Evolutionary conservation across 2,888 invertebrate species (phyloP).

Genomic region (Podabrus alpinus): DNA sequence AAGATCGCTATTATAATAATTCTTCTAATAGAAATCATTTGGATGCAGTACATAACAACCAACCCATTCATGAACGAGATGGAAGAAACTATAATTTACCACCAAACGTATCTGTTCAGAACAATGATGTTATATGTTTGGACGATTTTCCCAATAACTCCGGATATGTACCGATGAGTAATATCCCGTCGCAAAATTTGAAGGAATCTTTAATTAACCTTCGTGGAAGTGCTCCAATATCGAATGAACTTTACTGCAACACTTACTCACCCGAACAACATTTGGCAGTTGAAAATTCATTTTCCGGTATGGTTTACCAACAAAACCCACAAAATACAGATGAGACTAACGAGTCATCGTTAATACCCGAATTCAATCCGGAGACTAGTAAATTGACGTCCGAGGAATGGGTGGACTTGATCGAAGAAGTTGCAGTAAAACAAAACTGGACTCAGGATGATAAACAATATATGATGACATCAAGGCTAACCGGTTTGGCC

Average conservation of each 20-base stretch:
- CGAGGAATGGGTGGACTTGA: slow-evolving; percentile 32
- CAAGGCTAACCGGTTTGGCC: slow-evolving; percentile 36
- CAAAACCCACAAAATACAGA: not conserved
- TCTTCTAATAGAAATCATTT: not conserved
- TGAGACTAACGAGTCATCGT: not conserved
- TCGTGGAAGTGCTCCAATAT: not conserved
- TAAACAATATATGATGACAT: slow-evolving; percentile 37
- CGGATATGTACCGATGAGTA: not conserved
- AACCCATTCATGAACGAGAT: too few relatives aligned
- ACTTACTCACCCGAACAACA: not conserved
- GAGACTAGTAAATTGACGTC: slow-evolving; percentile 32
- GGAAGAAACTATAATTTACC: not conserved
- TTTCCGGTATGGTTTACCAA: not conserved
- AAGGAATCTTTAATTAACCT: not conserved
- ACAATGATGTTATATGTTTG: not conserved
- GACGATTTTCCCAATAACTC: not conserved
- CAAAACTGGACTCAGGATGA: slow-evolving; percentile 36
- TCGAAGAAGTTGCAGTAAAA: slow-evolving; percentile 33
- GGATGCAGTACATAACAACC: not conserved
- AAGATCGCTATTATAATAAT: not conserved
- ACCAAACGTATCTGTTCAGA: not conserved
- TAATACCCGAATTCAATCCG: slow-evolving; percentile 39
- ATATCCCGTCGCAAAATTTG: not conserved
- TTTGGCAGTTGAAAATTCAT: not conserved
- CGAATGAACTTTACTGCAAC: not conserved